phyloP scores from a whole-genome alignment of 2,888 invertebrate species.

The Trichopria drosophilae region DNA sequence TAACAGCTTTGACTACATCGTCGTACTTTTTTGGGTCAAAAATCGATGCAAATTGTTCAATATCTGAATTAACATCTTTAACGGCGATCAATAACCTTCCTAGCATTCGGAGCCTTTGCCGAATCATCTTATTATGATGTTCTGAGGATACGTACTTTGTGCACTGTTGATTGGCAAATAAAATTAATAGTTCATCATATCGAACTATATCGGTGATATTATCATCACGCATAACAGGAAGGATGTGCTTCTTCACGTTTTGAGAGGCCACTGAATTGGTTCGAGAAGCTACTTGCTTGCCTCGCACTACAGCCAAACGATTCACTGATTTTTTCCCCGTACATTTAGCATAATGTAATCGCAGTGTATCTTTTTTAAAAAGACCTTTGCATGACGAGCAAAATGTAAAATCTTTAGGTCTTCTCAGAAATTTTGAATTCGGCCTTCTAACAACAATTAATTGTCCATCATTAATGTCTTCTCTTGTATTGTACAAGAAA shows the following conservation, averaged over 20 bases:
- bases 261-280: constrained; percentile 28
- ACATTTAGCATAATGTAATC: constrained; percentile 28
- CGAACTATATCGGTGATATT: constrained; percentile 28
- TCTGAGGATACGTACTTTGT: constrained; percentile 28
- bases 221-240: constrained; percentile 37
- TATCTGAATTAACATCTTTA: constrained; percentile 15
- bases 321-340: constrained; percentile 3
- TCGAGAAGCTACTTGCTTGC: constrained; percentile 18
- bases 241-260: constrained; percentile 23
- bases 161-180: constrained; percentile 35
- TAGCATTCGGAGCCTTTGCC: constrained; percentile 32
- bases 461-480: constrained; percentile 32
- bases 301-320: constrained; percentile 11
- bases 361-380: constrained; percentile 30
- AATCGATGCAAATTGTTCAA: constrained; percentile 34
- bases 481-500: too few species aligned
- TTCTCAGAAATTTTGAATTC: constrained; percentile 10
- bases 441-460: constrained; percentile 36
- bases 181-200: constrained; percentile 36
- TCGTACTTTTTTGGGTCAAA: constrained; percentile 34
- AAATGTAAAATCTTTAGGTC: constrained; percentile 26
- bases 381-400: constrained; percentile 34
- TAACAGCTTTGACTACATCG: constrained; percentile 22
- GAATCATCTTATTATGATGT: constrained; percentile 34
- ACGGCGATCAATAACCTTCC: constrained; percentile 29